phyloP scores from a whole-genome alignment of 2,888 invertebrate genomes.

The Labia minor region DNA sequence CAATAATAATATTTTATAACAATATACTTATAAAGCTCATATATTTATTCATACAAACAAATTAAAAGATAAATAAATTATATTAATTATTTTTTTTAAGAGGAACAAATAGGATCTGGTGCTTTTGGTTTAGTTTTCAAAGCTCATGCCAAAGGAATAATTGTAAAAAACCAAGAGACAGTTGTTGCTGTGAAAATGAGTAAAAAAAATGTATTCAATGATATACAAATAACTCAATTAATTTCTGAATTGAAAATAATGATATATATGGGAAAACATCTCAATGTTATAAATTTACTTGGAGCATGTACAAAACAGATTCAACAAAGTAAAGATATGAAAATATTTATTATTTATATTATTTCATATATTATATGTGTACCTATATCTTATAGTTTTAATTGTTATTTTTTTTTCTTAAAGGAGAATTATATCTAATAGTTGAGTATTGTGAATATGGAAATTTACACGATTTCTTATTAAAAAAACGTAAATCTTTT shows the following conservation, averaged over 20 bases:
- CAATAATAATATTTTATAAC: conserved; percentile 14
- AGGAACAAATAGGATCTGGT: conserved; percentile 81
- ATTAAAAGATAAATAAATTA: background rate
- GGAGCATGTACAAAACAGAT: conserved; percentile 90
- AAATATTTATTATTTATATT: too few relatives aligned
- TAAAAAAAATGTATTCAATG: conserved; percentile 71
- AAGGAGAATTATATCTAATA: conserved; percentile 77
- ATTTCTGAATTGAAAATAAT: conserved; percentile 91
- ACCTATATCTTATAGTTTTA: too few relatives aligned
- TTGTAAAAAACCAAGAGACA: conserved; percentile 58
- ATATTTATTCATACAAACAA: background rate
- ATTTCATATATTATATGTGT: too few relatives aligned
- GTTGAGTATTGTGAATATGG: conserved; percentile 92
- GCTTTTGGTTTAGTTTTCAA: conserved; percentile 92
- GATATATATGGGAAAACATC: conserved; percentile 86
- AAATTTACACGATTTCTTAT: conserved; percentile 78
- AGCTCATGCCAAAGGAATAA: conserved; percentile 68
- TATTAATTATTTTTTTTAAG: conserved; percentile 33
- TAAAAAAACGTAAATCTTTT: conserved; percentile 64
- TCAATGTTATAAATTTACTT: conserved; percentile 88
- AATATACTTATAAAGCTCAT: background rate
- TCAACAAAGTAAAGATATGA: conserved; percentile 57
- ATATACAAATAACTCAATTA: conserved; percentile 67
- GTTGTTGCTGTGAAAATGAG: conserved; percentile 95
- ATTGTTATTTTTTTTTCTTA: conserved; percentile 18